Base-by-base conservation (phyloP, 2,888 invertebrate genomes). In the Myathropa florea region DNA sequence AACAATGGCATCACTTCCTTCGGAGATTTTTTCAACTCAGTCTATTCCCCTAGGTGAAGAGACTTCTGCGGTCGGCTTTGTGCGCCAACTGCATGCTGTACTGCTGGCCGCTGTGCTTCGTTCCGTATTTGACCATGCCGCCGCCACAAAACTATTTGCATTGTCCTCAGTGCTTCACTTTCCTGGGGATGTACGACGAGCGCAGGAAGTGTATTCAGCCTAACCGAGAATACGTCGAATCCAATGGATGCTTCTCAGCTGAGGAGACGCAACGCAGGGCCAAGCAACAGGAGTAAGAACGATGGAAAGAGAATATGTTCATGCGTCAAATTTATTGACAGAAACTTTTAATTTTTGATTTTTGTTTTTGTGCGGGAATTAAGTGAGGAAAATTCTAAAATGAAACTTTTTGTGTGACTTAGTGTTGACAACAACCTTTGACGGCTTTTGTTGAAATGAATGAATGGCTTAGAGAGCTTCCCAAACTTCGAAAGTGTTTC, bases 81-180 rank as follows among this genome's bases (percentile, higher is more conserved):
- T 88, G 88, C 10, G 89, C 90, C 30, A 88, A 90, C 21, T 92
- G 91, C 61, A 79, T 92, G 36, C 83, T 91, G 33, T 89, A 90
- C 14, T 92, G 92, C 84, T 93, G 92, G 92, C 92, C 92, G 14
- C 89, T 91, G 23, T 92, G 92, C 81, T 92, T 91, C 73, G 28
- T 92, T 73, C 92, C 92, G 23, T 92, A 90, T 53, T 73, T 92
- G 0, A 85, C 88, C n/a, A 89, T 90, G 4, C 75, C 89, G 12
- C 89, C 91, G 23, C 67, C 84, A 3, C 88, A 89, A 1, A 91
- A 92, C 46, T 91, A 90, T 88, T 80, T 92, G 1, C 90, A 92
- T 81, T 92, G 92, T 67, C 80, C 90, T 26, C 89, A 90, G 26
- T 92, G 92, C 80, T 90, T 91, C 67, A 88, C 88, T 24, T 92